Conservation (phyloP, 2,797 vertebrate species). For the Florisuga fusca region DNA sequence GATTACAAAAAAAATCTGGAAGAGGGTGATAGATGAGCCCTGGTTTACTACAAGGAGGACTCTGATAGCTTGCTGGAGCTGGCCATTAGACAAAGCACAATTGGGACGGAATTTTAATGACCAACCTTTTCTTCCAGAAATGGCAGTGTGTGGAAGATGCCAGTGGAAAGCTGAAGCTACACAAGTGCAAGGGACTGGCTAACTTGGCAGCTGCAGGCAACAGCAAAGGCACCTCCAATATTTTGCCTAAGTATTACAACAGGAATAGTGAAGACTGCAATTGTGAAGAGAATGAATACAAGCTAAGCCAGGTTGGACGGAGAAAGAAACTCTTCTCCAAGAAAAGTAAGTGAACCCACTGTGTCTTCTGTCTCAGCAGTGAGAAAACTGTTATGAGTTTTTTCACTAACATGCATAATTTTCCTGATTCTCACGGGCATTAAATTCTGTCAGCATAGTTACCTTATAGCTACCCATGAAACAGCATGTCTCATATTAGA, state of each 20-base stretch:
- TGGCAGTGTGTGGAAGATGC: constrained; percentile 97
- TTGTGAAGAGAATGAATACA: constrained; percentile 82
- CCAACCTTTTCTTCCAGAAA: constrained; percentile 81
- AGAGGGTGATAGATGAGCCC: background rate
- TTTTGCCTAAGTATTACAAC: constrained; percentile 84
- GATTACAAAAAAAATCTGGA: background rate
- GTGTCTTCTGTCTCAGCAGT: background rate
- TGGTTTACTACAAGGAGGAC: background rate
- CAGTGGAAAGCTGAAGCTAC: constrained; percentile 88
- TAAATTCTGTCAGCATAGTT: background rate
- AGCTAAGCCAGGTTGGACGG: constrained; percentile 80
- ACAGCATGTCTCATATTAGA: background rate
- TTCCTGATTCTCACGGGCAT: background rate
- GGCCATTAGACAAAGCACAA: background rate
- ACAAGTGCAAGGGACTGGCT: constrained; percentile 88
- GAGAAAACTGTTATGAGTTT: background rate
- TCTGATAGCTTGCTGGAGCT: background rate
- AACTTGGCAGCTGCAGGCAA: constrained; percentile 78
- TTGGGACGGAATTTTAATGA: background rate
- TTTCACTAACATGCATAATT: background rate
- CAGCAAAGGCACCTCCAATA: constrained; percentile 81
- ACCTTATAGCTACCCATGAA: background rate
- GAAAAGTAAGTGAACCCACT: constrained; percentile 85
- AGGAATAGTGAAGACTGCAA: constrained; percentile 77
- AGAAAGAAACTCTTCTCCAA: constrained; percentile 88